Conservation (phyloP, 2,888 invertebrate species). For the Allolobophora icterica region DNA sequence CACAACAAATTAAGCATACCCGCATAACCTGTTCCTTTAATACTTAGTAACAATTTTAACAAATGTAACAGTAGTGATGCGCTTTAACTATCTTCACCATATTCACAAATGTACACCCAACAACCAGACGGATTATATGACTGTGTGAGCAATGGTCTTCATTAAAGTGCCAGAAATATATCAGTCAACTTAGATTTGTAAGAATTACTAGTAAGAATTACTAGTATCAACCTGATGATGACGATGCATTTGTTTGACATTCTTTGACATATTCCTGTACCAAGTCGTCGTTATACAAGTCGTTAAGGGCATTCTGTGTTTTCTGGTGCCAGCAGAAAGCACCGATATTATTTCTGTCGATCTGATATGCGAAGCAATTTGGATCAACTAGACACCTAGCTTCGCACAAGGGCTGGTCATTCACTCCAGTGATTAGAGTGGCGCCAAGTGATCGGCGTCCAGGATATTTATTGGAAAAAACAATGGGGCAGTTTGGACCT, state of each 20-base stretch:
- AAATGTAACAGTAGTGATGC: too few relatives aligned
- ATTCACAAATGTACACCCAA: too few relatives aligned
- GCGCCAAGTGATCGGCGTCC: neutral
- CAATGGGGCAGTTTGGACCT: neutral
- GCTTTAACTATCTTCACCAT: too few relatives aligned
- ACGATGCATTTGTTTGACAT: slow-evolving; percentile 18
- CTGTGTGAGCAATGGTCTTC: too few relatives aligned
- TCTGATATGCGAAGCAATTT: slow-evolving; percentile 32
- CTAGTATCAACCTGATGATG: slow-evolving; percentile 19
- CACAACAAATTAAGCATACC: too few relatives aligned
- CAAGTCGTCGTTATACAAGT: neutral
- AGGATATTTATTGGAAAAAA: slow-evolving; percentile 9
- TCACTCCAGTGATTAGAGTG: neutral
- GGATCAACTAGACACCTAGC: slow-evolving; percentile 28
- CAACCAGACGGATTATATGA: too few relatives aligned
- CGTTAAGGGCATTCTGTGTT: neutral
- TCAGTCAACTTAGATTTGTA: too few relatives aligned
- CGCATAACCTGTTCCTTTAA: too few relatives aligned
- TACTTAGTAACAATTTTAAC: too few relatives aligned
- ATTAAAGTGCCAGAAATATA: too few relatives aligned
- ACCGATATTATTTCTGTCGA: neutral
- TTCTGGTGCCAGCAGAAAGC: slow-evolving; percentile 33
- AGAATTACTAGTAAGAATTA: too few relatives aligned
- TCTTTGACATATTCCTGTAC: neutral
- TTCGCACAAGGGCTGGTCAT: neutral